Base-by-base conservation (phyloP, 2,888 invertebrate species). In the Xestobium rufovillosum region DNA sequence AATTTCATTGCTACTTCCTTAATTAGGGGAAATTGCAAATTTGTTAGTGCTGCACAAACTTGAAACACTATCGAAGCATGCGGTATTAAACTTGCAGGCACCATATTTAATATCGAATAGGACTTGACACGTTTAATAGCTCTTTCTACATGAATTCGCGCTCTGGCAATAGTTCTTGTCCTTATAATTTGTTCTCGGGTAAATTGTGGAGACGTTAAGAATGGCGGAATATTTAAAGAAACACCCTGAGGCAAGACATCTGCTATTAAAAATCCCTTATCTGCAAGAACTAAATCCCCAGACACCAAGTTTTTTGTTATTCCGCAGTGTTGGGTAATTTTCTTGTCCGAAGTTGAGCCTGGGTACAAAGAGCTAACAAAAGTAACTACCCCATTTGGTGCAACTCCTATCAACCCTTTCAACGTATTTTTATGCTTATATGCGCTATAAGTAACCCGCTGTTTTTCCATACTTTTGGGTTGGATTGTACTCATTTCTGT, bases 321-420 rank as follows among this genome's bases (percentile, higher is more conserved):
- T 6, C 42, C 44, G 38, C 45, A 47, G 30, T 45, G 26, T 17
- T 45, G 19, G 3, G 45, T 43, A 38, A 54, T 41, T 38, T 43
- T 45, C 41, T 50, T 48, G 34, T 53, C 49, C 1, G 53, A 51
- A 14, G 39, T 42, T 3, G 48, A 47, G 3, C 56, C 55, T 14
- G 51, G 51, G 41, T 50, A 56, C n/a, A 50, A 31, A 6, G 41
- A 36, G 34, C 51, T 51, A 0, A 47, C 40, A 42, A 44, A 55
- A 3, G 51, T 52, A 3, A 53, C 35, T 4, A 50, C 47, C 3
- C 55, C 55, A 47, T 53, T 52, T 14, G 55, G 53, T 13, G 54
- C 52, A 34, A 51, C 47, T 9, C 47, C 52, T 4, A 55, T 38
- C 6, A 56, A 31, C 12, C 32, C 45, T 41, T 55, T 57, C 26